Evolutionary conservation across 2,797 vertebrate species (phyloP).

Genomic region (Centropyge bicolor): DNA sequence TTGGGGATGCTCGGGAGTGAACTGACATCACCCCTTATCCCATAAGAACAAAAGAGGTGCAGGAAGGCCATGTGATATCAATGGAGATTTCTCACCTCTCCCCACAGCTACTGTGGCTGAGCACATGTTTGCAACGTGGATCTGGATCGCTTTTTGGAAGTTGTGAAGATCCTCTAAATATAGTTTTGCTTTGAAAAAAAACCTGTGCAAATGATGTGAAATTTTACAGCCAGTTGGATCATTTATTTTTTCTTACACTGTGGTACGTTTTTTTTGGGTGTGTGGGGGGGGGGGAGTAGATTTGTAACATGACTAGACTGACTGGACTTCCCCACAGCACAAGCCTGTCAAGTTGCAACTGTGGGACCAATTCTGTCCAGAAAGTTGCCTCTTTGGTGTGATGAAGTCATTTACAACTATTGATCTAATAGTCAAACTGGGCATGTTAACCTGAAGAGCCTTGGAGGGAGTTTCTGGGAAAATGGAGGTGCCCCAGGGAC

Average conservation of each 20-base stretch:
- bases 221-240: constrained; percentile 31
- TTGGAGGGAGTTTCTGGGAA: constrained; percentile 83
- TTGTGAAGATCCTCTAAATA: constrained; percentile 16
- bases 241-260: constrained; percentile 19
- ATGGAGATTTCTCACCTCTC: constrained; percentile 64
- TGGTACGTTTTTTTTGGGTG: neutral
- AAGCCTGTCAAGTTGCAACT: constrained; percentile 72
- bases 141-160: constrained; percentile 19
- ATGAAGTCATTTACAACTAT: constrained; percentile 89
- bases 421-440: constrained; percentile 85
- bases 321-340: constrained; percentile 39
- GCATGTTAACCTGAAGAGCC: constrained; percentile 84
- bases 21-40: constrained; percentile 79
- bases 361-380: constrained; percentile 77
- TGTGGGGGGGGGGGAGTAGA: neutral
- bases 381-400: constrained; percentile 82
- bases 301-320: constrained; percentile 40
- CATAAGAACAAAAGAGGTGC: constrained; percentile 81
- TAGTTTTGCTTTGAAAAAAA: constrained; percentile 19
- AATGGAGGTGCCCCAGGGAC: constrained; percentile 80
- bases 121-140: constrained; percentile 18
- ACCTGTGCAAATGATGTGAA: constrained; percentile 37
- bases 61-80: constrained; percentile 65
- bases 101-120: constrained; percentile 45
- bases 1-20: constrained; percentile 77